A percentile compares a stretch with the other conserved stretches of the same genome.
phyloP scores from a whole-genome alignment of 1,140 invertebrate species.

The Aethina tumida region DNA sequence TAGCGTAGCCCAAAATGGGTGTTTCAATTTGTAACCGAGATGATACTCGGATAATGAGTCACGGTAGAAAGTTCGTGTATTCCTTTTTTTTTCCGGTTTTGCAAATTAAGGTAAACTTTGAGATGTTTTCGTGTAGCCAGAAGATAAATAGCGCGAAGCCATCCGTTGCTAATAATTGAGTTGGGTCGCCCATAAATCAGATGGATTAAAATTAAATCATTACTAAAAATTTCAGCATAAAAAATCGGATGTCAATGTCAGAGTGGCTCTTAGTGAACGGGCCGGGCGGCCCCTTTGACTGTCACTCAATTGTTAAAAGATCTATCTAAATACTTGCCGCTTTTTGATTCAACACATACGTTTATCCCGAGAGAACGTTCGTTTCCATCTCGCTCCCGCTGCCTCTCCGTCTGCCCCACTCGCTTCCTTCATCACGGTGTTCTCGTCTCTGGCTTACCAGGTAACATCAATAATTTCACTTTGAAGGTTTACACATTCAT shows the following conservation, averaged over 20 bases:
- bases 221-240: slow-evolving; percentile 25
- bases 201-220: slow-evolving; percentile 26
- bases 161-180: slow-evolving; percentile 15
- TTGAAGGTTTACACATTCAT: too few relatives aligned
- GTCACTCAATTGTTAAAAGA: slow-evolving; percentile 32
- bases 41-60: too few relatives aligned
- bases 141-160: slow-evolving; percentile 10
- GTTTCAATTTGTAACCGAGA: too few relatives aligned
- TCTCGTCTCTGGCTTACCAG: too few relatives aligned
- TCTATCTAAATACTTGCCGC: slow-evolving; percentile 28
- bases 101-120: too few relatives aligned
- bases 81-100: too few relatives aligned
- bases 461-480: too few relatives aligned
- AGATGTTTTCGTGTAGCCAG: too few relatives aligned
- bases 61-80: too few relatives aligned
- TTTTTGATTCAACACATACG: slow-evolving; percentile 8
- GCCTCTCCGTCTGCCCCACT: too few relatives aligned
- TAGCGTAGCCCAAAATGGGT: too few relatives aligned
- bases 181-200: slow-evolving; percentile 17
- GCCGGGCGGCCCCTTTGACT: slow-evolving; percentile 28
- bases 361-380: neutral
- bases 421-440: too few relatives aligned
- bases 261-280: slow-evolving; percentile 25
- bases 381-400: neutral
- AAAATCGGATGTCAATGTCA: slow-evolving; percentile 22